Base-by-base conservation (phyloP, 2,797 vertebrate genomes). In the Otolemur crassicaudatus region DNA sequence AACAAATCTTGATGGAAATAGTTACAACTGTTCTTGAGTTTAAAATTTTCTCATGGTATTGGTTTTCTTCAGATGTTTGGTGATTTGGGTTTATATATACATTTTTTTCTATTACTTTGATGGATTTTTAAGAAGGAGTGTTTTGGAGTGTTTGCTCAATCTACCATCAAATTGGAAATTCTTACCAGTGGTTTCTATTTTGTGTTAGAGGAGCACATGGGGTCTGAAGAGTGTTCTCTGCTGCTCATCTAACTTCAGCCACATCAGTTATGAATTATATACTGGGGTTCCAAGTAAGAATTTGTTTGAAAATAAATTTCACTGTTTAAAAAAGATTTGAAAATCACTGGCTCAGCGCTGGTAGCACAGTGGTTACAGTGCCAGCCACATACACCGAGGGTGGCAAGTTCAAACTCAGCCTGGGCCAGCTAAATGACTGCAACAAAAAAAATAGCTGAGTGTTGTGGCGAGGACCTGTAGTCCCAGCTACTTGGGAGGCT, bases 1-100 rank as follows among this genome's bases (percentile, higher is more conserved):
- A 96, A 94, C 92, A 97, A 95, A 95, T 97, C 91, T 95, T 96
- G 79, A 58, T 96, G 95, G 40, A 93, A 81, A 76, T 27, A 75
- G 27, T 31, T 49, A 34, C 53, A 72, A 40, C 69, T 77, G 27
- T 60, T 79, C 49, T 70, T 63, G 75, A 73, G 31, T 46, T 72
- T 73, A 73, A 86, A 73, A 10, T 87, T 91, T 19, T 10, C 63
- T 58, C 46, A 73, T 43, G 58, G 23, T 85, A 17, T 91, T 91
- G 49, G 27, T 79, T 85, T 76, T 79, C 65, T 76, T 70, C 56
- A 58, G 65, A 25, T 86, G 29, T 37, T 90, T 73, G 60, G 17
- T 91, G 53, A 87, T 91, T 65, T 87, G 67, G 46, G 13, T 4
- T 63, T 46, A 49, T 19, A 17, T 86, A 7, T 58, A 20, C 2